Conservation (phyloP, 2,113 vertebrate genomes). For the Osmerus mordax region DNA sequence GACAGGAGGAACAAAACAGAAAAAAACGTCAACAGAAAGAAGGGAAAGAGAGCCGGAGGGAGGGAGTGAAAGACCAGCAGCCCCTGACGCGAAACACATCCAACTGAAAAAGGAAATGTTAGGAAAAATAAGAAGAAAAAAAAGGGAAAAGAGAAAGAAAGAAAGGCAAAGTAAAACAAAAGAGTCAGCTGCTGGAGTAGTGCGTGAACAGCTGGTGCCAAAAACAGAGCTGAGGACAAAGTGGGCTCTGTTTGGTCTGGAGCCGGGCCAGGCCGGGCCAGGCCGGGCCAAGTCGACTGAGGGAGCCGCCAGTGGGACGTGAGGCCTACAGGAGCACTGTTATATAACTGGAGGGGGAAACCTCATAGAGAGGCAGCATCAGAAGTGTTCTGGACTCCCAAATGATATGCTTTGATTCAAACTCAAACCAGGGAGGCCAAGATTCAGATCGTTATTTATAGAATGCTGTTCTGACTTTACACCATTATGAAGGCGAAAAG, state of each 20-base stretch:
- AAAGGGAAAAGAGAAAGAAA: constrained; percentile 54
- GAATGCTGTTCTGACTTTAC: background rate
- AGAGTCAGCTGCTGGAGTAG: constrained; percentile 73
- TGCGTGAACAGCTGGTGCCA: constrained; percentile 73
- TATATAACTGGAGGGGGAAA: constrained; percentile 67
- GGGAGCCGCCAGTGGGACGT: constrained; percentile 40
- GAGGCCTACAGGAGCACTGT: constrained; percentile 62
- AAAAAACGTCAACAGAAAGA: constrained; percentile 43
- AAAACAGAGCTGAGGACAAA: constrained; percentile 71
- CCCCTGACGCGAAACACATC: constrained; percentile 45
- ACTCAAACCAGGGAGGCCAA: constrained; percentile 42
- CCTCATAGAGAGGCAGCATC: constrained; percentile 56
- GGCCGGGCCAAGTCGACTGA: constrained; percentile 55
- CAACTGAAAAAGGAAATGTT: constrained; percentile 49
- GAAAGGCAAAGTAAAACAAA: constrained; percentile 63
- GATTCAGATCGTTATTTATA: constrained; percentile 45
- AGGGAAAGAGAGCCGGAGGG: constrained; percentile 29
- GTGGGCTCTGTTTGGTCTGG: constrained; percentile 74
- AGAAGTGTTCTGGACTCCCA: constrained; percentile 63
- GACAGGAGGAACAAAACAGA: constrained; percentile 28
- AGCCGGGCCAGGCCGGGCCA: constrained; percentile 55
- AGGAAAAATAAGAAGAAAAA: constrained; percentile 6
- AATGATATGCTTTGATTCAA: constrained; percentile 64
- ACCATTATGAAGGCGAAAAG: too few relatives aligned
- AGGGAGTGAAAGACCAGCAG: constrained; percentile 17